phyloP scores from a whole-genome alignment of 2,797 vertebrate species.

The Ctenopoma multispine region DNA sequence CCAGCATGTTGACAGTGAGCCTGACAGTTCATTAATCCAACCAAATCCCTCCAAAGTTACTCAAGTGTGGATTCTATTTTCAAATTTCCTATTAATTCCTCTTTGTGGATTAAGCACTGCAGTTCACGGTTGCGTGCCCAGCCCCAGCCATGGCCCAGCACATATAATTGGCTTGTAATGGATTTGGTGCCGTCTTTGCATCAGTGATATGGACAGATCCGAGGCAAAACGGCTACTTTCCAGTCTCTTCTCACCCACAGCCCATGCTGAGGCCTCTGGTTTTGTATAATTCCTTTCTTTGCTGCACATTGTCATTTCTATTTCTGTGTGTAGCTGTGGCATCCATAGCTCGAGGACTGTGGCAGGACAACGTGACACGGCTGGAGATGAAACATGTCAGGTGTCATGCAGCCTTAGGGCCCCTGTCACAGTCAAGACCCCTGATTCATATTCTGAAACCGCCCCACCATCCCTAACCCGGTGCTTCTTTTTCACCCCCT shows the following conservation, averaged over 20 bases:
- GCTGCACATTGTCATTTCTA: conserved; percentile 69
- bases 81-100: conserved; percentile 86
- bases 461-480: conserved; percentile 20
- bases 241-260: conserved; percentile 44
- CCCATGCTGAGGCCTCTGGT: conserved; percentile 51
- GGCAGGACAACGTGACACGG: conserved; percentile 70
- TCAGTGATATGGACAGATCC: conserved; percentile 78
- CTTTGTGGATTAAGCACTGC: conserved; percentile 85
- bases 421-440: conserved; percentile 60
- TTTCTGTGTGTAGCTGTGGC: conserved; percentile 54
- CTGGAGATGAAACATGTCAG: conserved; percentile 83
- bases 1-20: conserved; percentile 82
- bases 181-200: conserved; percentile 82
- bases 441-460: conserved; percentile 63
- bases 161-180: conserved; percentile 86
- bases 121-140: conserved; percentile 79
- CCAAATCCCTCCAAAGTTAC: conserved; percentile 85
- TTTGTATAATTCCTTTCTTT: conserved; percentile 63
- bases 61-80: conserved; percentile 87
- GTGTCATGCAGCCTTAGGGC: conserved; percentile 79
- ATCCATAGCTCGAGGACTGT: conserved; percentile 62
- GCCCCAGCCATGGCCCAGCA: conserved; percentile 70
- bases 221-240: conserved; percentile 65
- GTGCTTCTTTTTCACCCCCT: neutral
- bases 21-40: conserved; percentile 87